These are phyloP conservation scores for Cerastis rubricosa DNA, from an alignment of 2,888 invertebrate genomes.

Conservation along the genomic window DNA sequence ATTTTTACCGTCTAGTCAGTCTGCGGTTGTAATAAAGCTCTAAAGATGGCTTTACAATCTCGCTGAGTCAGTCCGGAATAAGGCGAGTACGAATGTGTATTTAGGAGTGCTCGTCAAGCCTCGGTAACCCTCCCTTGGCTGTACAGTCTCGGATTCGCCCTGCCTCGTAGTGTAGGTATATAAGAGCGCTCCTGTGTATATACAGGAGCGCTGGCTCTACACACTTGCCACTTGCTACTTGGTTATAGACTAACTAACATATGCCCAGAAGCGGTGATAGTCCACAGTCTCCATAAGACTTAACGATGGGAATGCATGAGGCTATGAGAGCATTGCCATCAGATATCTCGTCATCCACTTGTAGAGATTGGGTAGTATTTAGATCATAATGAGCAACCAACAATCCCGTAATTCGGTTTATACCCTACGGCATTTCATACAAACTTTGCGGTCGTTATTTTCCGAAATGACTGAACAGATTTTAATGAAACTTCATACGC, in stretches of 20 bases:
- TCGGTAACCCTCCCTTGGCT: not conserved
- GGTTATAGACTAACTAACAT: not conserved
- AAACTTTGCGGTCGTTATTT: too few relatives aligned
- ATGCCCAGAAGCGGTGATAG: not conserved
- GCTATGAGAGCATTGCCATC: too few relatives aligned
- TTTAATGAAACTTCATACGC: too few relatives aligned
- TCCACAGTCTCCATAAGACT: not conserved
- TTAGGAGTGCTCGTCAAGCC: not conserved
- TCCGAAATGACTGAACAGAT: too few relatives aligned
- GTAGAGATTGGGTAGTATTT: not conserved
- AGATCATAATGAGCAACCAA: not conserved
- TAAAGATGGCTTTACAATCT: not conserved
- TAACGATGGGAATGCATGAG: not conserved
- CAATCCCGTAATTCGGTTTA: too few relatives aligned
- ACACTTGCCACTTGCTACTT: too few relatives aligned
- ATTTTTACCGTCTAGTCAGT: slow-evolving; percentile 18
- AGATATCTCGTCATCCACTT: not conserved
- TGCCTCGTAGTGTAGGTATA: not conserved
- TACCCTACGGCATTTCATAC: too few relatives aligned
- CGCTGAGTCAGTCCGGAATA: not conserved
- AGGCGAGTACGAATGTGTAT: not conserved
- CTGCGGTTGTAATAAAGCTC: not conserved
- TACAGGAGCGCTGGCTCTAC: too few relatives aligned
- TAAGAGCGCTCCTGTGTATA: not conserved
- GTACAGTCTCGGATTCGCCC: not conserved